Evolutionary conservation across 2,888 invertebrate genomes (phyloP), one percentile per base, ranked within the genome.

Genomic region (Drosophila fungiperda): DNA sequence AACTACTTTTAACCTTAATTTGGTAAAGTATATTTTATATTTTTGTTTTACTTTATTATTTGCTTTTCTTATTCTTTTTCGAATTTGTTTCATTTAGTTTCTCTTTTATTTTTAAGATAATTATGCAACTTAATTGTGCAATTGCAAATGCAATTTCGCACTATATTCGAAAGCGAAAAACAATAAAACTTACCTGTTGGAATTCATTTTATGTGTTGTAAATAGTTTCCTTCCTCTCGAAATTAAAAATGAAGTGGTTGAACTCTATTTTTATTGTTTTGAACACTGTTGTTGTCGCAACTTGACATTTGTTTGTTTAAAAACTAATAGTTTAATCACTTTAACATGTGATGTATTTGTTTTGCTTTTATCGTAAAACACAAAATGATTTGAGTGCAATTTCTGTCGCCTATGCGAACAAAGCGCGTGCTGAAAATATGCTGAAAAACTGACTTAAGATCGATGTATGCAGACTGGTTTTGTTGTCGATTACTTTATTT

Each of bases 41-140:
- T 20, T 3, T 12, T 20, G 20, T 12, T 12, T 20, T 42, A 20
- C 3, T 20, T 20, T 20, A 42, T 6, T 42, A 4, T 5, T 42
- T 20, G n/a, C 12, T 42, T 42, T 6, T 20, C 11, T n/a, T n/a
- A 20, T 2, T 20, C 0, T n/a, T 11, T 12, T 42, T 42, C n/a
- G 26, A 60, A 71, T 71, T 65, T 65, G 62, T 78, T 60, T 65
- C 15, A 45, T 52, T 3, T 40, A 9, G 17, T 66, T 26, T 38
- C 17, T 38, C 59, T 42, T 26, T 17, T 29, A 1, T 54, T 53
- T n/a, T 23, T 17, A 9, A 17, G 38, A 26, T 8, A 76, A 80
- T 90, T 90, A 90, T 90, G 89, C 88, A 90, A 89, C 69, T 75
- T n/a, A 38, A n/a, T 38, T 55, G 54, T 61, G 38, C 60, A 54